Evolutionary conservation across 2,797 vertebrate genomes (phyloP).

Genomic region (Enteromius anoplus): DNA sequence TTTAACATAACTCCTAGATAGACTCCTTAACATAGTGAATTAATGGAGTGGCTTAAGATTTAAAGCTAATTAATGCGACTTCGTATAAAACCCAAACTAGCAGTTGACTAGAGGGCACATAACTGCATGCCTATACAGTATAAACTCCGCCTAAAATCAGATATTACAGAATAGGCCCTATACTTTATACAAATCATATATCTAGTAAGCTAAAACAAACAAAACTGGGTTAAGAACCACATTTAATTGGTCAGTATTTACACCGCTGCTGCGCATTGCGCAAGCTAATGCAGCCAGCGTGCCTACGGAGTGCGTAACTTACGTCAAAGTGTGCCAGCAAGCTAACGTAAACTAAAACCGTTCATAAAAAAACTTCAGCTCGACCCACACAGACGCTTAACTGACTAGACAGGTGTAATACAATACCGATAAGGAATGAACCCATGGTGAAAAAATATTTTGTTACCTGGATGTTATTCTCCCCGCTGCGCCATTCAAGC

Average conservation of each 20-base stretch:
- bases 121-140: not conserved
- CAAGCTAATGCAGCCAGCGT: not conserved
- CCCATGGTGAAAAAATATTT: not conserved
- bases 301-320: not conserved
- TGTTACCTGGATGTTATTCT: conserved; percentile 47
- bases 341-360: not conserved
- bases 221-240: not conserved
- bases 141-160: no score
- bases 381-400: not conserved
- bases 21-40: not conserved
- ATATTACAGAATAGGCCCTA: not conserved
- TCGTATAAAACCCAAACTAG: not conserved
- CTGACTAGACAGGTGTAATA: not conserved
- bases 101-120: not conserved
- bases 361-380: not conserved
- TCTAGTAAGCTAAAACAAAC: not conserved
- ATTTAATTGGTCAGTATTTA: not conserved
- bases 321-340: not conserved
- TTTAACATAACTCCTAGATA: no score
- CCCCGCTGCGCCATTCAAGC: conserved; percentile 57
- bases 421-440: not conserved
- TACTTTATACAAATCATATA: no score
- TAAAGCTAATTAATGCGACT: not conserved
- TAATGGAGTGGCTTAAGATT: not conserved
- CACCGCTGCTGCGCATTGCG: not conserved